phyloP scores from a whole-genome alignment of 1,140 invertebrate species.

The Brachionus rotundiformis region DNA sequence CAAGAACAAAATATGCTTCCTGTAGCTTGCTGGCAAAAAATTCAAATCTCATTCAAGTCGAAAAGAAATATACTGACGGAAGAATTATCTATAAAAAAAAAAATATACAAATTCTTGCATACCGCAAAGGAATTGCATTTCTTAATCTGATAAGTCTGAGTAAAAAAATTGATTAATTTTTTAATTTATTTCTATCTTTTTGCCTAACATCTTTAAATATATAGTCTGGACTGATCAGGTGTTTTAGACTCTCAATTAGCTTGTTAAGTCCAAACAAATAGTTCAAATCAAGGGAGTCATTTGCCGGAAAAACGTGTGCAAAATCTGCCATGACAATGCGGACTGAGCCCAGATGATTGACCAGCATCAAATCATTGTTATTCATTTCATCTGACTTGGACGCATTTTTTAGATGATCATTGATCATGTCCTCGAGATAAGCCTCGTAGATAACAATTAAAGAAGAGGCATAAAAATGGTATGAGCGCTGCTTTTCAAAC shows the following conservation, averaged over 20 bases:
- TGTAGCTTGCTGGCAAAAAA: background rate
- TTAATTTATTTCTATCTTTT: background rate
- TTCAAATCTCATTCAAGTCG: background rate
- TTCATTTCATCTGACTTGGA: background rate
- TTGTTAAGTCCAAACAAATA: constrained; percentile 22
- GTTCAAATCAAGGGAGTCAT: constrained; percentile 2
- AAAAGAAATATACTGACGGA: background rate
- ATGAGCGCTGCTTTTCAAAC: constrained; percentile 42
- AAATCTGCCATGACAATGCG: constrained; percentile 52
- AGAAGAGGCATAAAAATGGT: constrained; percentile 42
- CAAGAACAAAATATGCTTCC: background rate
- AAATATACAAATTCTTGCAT: background rate
- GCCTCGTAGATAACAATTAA: constrained; percentile 51
- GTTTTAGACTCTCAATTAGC: constrained; percentile 37
- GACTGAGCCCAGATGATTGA: background rate
- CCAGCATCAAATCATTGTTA: constrained; percentile 31
- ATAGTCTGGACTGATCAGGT: constrained; percentile 12
- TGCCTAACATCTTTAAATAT: constrained; percentile 36
- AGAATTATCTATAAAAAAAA: background rate
- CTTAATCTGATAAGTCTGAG: background rate
- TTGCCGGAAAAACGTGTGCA: constrained; percentile 50
- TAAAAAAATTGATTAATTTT: background rate
- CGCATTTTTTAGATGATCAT: background rate
- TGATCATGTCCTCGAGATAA: constrained; percentile 28
- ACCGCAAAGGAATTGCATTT: background rate